Conservation (phyloP, 2,888 invertebrate genomes). For the Rhodophaea formosa region DNA sequence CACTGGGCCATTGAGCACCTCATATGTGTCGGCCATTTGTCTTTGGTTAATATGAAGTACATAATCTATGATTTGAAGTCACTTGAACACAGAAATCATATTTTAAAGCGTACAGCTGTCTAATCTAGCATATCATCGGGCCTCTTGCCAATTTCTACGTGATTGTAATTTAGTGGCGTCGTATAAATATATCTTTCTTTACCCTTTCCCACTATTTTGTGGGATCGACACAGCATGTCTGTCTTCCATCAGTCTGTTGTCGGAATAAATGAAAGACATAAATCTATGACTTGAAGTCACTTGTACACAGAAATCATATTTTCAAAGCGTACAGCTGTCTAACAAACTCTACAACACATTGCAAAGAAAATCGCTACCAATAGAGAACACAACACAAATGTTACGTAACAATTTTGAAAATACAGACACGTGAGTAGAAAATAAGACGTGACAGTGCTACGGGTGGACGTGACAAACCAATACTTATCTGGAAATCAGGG, state of each 20-base stretch:
- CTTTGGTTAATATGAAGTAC: too few relatives aligned
- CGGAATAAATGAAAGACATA: too few relatives aligned
- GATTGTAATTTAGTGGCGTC: too few relatives aligned
- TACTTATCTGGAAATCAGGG: slow-evolving; percentile 57
- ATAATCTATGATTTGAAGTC: neutral
- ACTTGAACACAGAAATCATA: neutral
- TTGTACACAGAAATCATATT: neutral
- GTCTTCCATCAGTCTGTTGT: too few relatives aligned
- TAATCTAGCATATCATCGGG: too few relatives aligned
- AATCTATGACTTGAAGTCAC: neutral
- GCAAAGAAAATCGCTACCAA: neutral
- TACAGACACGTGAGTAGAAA: slow-evolving; percentile 35
- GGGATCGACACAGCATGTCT: too few relatives aligned
- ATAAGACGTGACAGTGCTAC: slow-evolving; percentile 43
- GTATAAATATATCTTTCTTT: too few relatives aligned
- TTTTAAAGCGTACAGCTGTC: neutral
- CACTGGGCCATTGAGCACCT: too few relatives aligned
- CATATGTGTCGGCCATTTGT: too few relatives aligned
- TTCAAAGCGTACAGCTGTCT: neutral
- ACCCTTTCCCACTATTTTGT: too few relatives aligned
- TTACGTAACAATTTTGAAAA: slow-evolving; percentile 10
- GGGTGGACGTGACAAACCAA: slow-evolving; percentile 56
- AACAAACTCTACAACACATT: neutral
- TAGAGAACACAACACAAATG: slow-evolving; percentile 9
- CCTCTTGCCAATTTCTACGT: too few relatives aligned